phyloP scores from a whole-genome alignment of 2,113 vertebrate species.

The Furnarius figulus region DNA sequence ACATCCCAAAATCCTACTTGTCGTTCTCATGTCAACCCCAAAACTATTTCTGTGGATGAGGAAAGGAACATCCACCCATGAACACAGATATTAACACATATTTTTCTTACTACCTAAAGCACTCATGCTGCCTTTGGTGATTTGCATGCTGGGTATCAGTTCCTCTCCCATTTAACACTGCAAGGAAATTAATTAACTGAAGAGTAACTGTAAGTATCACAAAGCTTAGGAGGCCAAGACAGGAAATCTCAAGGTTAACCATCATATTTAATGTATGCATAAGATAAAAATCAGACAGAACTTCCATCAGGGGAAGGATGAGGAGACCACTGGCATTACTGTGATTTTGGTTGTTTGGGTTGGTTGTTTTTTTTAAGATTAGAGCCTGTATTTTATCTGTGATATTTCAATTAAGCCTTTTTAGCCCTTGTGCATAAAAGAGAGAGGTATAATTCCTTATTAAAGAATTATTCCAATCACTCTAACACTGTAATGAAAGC shows the following conservation, averaged over 20 bases:
- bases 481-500: not conserved
- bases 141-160: slow-evolving; percentile 63
- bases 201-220: slow-evolving; percentile 31
- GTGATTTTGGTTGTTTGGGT: not conserved
- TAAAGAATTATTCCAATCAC: not conserved
- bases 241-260: slow-evolving; percentile 45
- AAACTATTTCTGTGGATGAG: not conserved
- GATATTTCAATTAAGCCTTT: not conserved
- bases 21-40: fast-evolving
- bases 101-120: not conserved
- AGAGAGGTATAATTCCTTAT: not conserved
- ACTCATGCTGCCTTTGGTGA: not conserved
- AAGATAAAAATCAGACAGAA: not conserved
- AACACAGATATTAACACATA: not conserved
- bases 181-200: slow-evolving; percentile 55
- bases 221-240: not conserved
- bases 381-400: not conserved
- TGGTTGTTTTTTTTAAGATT: not conserved
- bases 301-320: not conserved
- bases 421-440: not conserved
- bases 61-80: not conserved
- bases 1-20: not conserved
- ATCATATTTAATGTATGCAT: not conserved
- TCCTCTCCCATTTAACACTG: slow-evolving; percentile 4
- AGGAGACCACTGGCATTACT: not conserved